Conservation (phyloP, 1,140 invertebrate genomes). For the Rhagoletis pomonella region DNA sequence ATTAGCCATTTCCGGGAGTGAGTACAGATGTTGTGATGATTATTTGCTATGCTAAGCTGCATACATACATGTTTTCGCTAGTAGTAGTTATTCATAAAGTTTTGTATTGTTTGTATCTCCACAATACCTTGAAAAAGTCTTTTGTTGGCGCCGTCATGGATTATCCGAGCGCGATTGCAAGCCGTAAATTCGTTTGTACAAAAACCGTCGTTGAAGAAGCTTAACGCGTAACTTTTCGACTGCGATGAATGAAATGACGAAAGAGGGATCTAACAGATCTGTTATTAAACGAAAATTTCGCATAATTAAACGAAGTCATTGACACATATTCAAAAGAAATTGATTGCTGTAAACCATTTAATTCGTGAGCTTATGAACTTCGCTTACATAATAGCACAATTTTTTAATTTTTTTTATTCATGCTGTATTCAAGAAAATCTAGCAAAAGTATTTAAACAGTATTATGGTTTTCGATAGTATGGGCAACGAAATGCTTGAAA, state of each 20-base stretch:
- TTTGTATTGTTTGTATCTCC: background rate
- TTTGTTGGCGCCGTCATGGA: constrained; percentile 25
- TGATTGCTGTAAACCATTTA: background rate
- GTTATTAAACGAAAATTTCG: background rate
- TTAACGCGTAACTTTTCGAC: background rate
- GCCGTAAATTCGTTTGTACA: background rate
- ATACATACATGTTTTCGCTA: background rate
- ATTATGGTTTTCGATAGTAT: no score
- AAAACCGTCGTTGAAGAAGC: background rate
- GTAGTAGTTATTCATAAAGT: background rate
- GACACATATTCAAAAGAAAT: background rate
- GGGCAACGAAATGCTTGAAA: no score
- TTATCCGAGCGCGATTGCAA: background rate
- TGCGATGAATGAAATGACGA: background rate
- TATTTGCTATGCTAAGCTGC: background rate
- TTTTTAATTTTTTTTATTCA: no score
- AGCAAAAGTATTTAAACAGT: no score
- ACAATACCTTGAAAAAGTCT: background rate
- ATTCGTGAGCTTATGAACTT: no score
- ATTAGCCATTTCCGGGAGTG: constrained; percentile 45
- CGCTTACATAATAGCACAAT: no score
- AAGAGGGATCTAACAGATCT: background rate
- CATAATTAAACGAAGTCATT: background rate
- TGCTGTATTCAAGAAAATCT: no score
- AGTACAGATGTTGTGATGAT: background rate